These are phyloP conservation scores for Phyllotreta cruciferae DNA, from an alignment of 2,888 invertebrate genomes.

Conservation along the genomic window DNA sequence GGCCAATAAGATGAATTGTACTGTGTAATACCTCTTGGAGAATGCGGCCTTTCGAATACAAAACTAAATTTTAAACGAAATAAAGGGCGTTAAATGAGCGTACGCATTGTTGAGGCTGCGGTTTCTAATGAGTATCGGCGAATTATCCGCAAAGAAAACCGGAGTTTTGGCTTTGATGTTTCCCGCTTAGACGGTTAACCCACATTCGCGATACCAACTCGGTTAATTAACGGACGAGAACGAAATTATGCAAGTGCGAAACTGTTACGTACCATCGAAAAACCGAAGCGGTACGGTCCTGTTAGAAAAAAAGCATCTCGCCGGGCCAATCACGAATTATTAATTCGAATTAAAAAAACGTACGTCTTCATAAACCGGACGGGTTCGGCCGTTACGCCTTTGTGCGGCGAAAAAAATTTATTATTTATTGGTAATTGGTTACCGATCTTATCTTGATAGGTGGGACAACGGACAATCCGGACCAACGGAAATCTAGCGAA, in stretches of 20 bases:
- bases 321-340: conserved; percentile 12
- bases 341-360: conserved; percentile 17
- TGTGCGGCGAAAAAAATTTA: conserved; percentile 4
- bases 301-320: background rate
- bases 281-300: conserved; percentile 2
- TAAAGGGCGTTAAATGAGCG: too few relatives aligned
- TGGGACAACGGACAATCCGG: conserved; percentile 20
- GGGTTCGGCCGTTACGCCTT: conserved; percentile 13
- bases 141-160: conserved; percentile 9
- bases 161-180: conserved; percentile 10
- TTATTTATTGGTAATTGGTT: conserved; percentile 23
- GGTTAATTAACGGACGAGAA: conserved; percentile 1
- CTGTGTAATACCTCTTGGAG: too few relatives aligned
- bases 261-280: background rate
- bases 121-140: conserved; percentile 1
- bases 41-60: too few relatives aligned
- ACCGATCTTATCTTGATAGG: conserved; percentile 22
- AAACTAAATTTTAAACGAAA: too few relatives aligned
- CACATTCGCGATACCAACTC: conserved; percentile 2
- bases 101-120: background rate
- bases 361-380: conserved; percentile 16
- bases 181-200: conserved; percentile 7
- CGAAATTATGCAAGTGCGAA: conserved; percentile 8
- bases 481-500: conserved; percentile 24
- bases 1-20: conserved; percentile 1